These are phyloP conservation scores for Dryobotodes eremita DNA, from an alignment of 2,888 invertebrate species.

Conservation along the genomic window DNA sequence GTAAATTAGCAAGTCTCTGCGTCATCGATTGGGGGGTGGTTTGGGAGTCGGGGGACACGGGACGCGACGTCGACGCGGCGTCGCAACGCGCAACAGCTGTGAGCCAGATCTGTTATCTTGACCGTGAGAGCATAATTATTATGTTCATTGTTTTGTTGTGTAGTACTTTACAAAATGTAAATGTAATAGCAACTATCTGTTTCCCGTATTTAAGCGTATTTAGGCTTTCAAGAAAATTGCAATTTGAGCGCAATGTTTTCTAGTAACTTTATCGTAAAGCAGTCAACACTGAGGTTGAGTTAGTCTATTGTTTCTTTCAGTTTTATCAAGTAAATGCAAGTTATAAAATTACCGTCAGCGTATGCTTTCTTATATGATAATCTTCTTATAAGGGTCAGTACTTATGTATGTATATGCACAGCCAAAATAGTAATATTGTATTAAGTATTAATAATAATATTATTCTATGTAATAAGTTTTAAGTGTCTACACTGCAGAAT, in stretches of 20 bases:
- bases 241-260: conserved; percentile 24
- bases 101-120: conserved; percentile 86
- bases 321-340: conserved; percentile 7
- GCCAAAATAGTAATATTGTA: neutral
- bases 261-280: conserved; percentile 22
- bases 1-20: conserved; percentile 65
- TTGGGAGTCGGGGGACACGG: conserved; percentile 76
- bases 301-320: conserved; percentile 34
- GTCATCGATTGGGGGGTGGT: conserved; percentile 83
- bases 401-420: neutral
- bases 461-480: neutral
- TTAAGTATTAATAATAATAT: neutral
- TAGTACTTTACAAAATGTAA: conserved; percentile 65
- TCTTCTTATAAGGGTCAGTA: conserved; percentile 10
- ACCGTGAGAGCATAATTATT: conserved; percentile 87
- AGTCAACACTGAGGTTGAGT: conserved; percentile 12
- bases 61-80: conserved; percentile 77
- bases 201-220: conserved; percentile 39
- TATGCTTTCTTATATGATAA: conserved; percentile 13
- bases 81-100: conserved; percentile 87
- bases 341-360: conserved; percentile 10
- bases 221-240: conserved; percentile 45
- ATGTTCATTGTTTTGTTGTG: conserved; percentile 75
- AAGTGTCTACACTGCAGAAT: conserved; percentile 9
- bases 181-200: conserved; percentile 49